These are phyloP conservation scores for Brachynemurus nebulosus DNA, from an alignment of 2,888 invertebrate genomes.

Conservation along the genomic window DNA sequence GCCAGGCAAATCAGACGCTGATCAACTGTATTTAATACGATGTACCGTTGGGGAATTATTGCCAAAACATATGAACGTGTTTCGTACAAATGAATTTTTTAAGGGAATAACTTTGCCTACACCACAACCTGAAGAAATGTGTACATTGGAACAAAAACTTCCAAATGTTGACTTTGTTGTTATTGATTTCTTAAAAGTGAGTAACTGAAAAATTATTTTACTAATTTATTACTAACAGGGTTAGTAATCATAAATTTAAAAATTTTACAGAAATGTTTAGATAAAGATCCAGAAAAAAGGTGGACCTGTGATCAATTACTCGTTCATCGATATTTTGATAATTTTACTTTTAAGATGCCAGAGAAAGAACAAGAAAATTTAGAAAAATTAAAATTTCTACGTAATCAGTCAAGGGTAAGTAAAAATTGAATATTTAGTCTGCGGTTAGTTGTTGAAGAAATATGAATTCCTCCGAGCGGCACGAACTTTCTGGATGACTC, in stretches of 20 bases:
- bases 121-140: constrained; percentile 75
- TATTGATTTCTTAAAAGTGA: constrained; percentile 75
- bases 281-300: constrained; percentile 83
- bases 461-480: constrained; percentile 11
- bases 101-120: constrained; percentile 86
- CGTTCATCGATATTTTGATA: constrained; percentile 83
- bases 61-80: constrained; percentile 89
- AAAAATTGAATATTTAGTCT: constrained; percentile 8
- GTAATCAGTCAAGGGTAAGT: constrained; percentile 48
- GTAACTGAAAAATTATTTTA: too few relatives aligned
- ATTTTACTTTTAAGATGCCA: constrained; percentile 70
- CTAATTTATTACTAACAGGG: too few relatives aligned
- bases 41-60: constrained; percentile 89
- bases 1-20: constrained; percentile 98
- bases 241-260: too few relatives aligned
- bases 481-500: constrained; percentile 11
- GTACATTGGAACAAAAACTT: constrained; percentile 76
- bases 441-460: constrained; percentile 6
- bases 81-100: constrained; percentile 85
- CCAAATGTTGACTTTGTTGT: constrained; percentile 58
- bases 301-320: constrained; percentile 87
- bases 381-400: constrained; percentile 38
- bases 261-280: constrained; percentile 88
- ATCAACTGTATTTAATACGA: constrained; percentile 91
- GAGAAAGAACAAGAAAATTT: constrained; percentile 51